Conservation (phyloP, 2,113 vertebrate genomes). For the Fregata magnificens region DNA sequence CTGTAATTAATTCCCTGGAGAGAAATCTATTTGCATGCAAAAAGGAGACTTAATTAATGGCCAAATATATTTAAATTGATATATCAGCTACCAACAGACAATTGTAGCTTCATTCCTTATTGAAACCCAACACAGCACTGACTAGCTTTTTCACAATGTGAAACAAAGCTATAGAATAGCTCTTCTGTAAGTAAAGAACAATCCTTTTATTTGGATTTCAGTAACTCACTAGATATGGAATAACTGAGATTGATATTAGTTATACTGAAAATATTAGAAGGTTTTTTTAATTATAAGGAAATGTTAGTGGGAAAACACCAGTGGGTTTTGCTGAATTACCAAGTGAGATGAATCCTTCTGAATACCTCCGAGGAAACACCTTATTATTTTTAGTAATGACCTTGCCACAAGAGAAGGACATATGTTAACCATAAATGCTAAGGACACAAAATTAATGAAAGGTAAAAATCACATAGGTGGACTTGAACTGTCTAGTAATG, state of each 20-base stretch:
- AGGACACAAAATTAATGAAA: neutral
- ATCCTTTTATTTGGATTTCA: neutral
- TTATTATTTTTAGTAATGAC: neutral
- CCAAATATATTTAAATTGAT: slow-evolving; percentile 57
- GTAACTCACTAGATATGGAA: neutral
- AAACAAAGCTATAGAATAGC: neutral
- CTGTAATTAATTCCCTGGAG: slow-evolving; percentile 56
- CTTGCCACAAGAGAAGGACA: neutral
- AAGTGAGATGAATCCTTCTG: neutral
- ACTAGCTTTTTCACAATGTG: neutral
- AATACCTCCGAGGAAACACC: neutral
- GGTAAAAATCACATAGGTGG: neutral
- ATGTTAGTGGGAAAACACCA: neutral
- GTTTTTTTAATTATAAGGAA: neutral
- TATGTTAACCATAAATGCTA: neutral
- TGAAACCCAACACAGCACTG: neutral
- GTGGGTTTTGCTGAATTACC: neutral
- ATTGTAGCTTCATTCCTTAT: neutral
- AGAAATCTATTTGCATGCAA: slow-evolving; percentile 46
- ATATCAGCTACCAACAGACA: slow-evolving; percentile 28
- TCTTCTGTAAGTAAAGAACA: neutral
- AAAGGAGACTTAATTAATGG: slow-evolving; percentile 47
- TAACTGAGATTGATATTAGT: neutral
- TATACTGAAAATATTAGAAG: neutral
- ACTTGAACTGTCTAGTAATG: neutral